Base-by-base conservation (phyloP, 23 tunicate species). In the Diplosoma virens region DNA sequence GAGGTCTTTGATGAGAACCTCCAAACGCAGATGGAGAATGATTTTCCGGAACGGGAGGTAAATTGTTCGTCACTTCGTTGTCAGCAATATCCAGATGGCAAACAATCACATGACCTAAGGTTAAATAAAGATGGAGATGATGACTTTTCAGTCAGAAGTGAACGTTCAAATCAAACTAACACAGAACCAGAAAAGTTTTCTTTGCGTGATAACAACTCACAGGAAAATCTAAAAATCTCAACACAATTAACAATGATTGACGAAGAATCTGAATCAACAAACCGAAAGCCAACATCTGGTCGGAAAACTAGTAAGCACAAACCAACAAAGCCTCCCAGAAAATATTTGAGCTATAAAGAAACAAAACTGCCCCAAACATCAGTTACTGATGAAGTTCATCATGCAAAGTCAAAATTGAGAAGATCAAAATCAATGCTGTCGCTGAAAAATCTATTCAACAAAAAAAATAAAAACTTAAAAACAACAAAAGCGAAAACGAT, bases 381-480 rank as follows among this genome's bases (percentile, higher is more conserved):
- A n/a, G 33, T 24, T 45, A 25, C 26, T 3, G 22, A 16, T 14
- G 16, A 48, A 3, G 79, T 52, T 1, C 25, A 27, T 1, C 30
- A n/a, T 6, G 5, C n/a, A 4, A 55, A 55, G 22, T 45, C 74
- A 4, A 33, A 32, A 29, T 41, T 80, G 18, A 68, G 33, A 53
- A 48, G 86, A 26, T 73, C 80, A 28, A 45, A 50, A 30, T 82
- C 87, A 0, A 21, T 82, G 66, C 1, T 65, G 3, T 25, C 33
- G 25, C 59, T 82, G 28, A 63, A 37, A 75, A 74, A 64, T 30
- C 60, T 59, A n/a, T 82, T 82, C 32, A 25, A 18, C 2, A 80
- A 46, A 72, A 82, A 82, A 33, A 53, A 33, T 22, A 67, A 45
- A 45, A 16, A 45, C 11, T 9, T 45, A 11, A 45, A 16, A 9